Evolutionary conservation across 35 echinoderm and acorn worm species (phyloP).

Genomic region (Amphiura filiformis): DNA sequence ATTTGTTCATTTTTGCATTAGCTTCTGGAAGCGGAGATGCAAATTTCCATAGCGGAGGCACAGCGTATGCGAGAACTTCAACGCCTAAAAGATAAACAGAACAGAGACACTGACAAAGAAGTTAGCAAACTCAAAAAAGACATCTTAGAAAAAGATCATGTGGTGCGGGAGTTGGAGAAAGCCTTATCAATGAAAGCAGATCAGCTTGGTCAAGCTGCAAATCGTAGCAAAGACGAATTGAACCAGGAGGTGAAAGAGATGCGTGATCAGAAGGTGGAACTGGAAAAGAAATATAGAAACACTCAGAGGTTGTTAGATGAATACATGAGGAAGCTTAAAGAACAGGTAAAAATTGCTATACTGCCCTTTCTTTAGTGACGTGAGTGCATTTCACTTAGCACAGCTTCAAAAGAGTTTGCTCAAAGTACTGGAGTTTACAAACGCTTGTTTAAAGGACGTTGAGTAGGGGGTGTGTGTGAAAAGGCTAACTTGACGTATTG

Average conservation of each 20-base stretch:
- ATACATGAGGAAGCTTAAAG: constrained; percentile 90
- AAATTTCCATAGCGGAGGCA: constrained; percentile 66
- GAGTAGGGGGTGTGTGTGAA: no score
- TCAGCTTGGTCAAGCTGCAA: constrained; percentile 34
- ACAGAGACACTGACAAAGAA: constrained; percentile 46
- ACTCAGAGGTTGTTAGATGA: constrained; percentile 82
- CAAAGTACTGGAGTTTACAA: no score
- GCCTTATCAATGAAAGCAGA: constrained; percentile 38
- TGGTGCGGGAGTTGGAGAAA: constrained; percentile 57
- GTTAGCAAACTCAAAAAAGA: constrained; percentile 50
- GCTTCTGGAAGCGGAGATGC: constrained; percentile 78
- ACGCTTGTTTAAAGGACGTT: no score
- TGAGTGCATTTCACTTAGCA: no score
- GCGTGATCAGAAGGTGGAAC: constrained; percentile 64
- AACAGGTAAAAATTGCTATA: constrained; percentile 77
- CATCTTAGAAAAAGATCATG: constrained; percentile 54
- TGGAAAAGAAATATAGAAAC: constrained; percentile 84
- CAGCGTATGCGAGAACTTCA: constrained; percentile 79
- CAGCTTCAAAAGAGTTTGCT: no score
- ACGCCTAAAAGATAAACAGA: constrained; percentile 58
- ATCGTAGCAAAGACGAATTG: constrained; percentile 33
- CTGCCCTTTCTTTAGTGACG: background rate
- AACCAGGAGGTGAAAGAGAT: constrained; percentile 55
- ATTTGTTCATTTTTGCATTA: constrained; percentile 30
- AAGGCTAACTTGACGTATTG: no score